Conservation (phyloP, 1,140 invertebrate species). For the Nymphalis io region DNA sequence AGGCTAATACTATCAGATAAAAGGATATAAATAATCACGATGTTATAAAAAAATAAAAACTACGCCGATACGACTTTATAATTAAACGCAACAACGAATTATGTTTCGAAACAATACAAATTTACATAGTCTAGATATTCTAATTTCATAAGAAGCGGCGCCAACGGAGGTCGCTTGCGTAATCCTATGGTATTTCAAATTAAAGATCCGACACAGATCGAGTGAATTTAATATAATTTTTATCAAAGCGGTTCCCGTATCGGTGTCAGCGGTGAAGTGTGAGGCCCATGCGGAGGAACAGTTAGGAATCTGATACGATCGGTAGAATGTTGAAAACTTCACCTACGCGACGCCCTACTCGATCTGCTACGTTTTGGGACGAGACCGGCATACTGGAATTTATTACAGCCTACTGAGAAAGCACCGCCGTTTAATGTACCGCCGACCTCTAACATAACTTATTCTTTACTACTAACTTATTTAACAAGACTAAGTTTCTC, state of each 20-base stretch:
- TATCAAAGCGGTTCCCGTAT: constrained; percentile 55
- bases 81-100: neutral
- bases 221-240: constrained; percentile 58
- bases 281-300: constrained; percentile 42
- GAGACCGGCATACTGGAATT: constrained; percentile 46
- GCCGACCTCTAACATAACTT: neutral
- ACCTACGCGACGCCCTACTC: constrained; percentile 46
- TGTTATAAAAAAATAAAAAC: neutral
- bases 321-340: constrained; percentile 48
- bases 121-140: constrained; percentile 25
- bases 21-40: too few relatives aligned
- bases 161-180: constrained; percentile 39
- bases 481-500: neutral
- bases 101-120: constrained; percentile 17
- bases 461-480: neutral
- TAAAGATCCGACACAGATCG: constrained; percentile 46
- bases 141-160: constrained; percentile 26
- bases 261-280: constrained; percentile 52
- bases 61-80: neutral
- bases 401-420: constrained; percentile 26
- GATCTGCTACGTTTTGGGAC: constrained; percentile 43
- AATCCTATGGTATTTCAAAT: constrained; percentile 52
- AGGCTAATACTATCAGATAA: too few relatives aligned
- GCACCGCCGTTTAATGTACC: neutral
- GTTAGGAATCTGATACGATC: constrained; percentile 68